phyloP scores from a whole-genome alignment of 2,888 invertebrate species.

The Epinotia nisella region DNA sequence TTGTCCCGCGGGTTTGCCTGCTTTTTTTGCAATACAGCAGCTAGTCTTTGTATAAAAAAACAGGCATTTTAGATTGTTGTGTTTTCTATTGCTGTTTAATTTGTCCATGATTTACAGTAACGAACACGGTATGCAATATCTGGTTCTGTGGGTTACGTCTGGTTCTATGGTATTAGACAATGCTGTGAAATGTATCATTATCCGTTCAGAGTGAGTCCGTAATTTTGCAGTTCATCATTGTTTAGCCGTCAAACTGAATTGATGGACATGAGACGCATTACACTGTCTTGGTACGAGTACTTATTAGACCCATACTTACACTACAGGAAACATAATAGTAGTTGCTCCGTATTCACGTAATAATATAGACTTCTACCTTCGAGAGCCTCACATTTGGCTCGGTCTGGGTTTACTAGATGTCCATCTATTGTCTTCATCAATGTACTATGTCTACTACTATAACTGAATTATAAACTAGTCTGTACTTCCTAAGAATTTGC shows the following conservation, averaged over 20 bases:
- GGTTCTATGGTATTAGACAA: slow-evolving; percentile 38
- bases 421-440: too few species aligned
- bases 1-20: too few species aligned
- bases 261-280: slow-evolving; percentile 45
- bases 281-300: slow-evolving; percentile 38
- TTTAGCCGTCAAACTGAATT: slow-evolving; percentile 43
- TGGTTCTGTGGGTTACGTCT: slow-evolving; percentile 10
- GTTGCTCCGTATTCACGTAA: neutral
- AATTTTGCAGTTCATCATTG: slow-evolving; percentile 44
- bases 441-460: too few species aligned
- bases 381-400: neutral
- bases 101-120: neutral
- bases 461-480: too few species aligned
- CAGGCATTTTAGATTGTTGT: neutral
- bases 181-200: slow-evolving; percentile 43
- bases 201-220: slow-evolving; percentile 34
- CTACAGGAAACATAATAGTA: slow-evolving; percentile 12
- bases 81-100: neutral
- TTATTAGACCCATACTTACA: slow-evolving; percentile 44
- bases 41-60: too few species aligned
- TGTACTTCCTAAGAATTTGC: too few species aligned
- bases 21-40: too few species aligned
- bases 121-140: neutral
- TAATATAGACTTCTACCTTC: neutral
- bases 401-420: neutral